Conservation (phyloP, 2,797 vertebrate genomes). For the Syngnathus rostellatus region DNA sequence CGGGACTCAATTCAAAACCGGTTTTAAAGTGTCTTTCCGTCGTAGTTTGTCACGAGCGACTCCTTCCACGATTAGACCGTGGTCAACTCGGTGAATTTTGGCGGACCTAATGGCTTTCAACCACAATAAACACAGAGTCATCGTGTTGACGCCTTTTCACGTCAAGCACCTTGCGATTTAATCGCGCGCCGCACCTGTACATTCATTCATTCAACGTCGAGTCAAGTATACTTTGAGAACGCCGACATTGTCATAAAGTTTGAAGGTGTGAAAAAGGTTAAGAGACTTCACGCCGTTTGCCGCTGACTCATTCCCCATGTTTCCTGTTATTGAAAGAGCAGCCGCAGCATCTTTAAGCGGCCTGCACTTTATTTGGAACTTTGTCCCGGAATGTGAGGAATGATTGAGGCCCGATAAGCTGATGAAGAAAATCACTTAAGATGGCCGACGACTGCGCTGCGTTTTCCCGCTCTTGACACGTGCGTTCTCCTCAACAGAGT, state of each 20-base stretch:
- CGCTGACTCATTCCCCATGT: neutral
- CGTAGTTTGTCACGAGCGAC: neutral
- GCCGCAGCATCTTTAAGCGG: neutral
- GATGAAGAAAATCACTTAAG: slow-evolving; percentile 3
- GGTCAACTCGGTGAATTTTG: neutral
- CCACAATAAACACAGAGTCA: neutral
- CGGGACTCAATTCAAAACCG: neutral
- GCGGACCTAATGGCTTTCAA: neutral
- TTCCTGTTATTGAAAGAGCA: neutral
- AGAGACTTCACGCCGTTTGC: neutral
- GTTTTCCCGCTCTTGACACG: neutral
- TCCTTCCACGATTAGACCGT: neutral
- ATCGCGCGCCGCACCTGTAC: no score
- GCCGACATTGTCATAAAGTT: neutral
- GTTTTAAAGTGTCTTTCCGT: neutral
- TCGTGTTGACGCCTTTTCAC: no score
- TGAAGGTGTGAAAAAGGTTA: neutral
- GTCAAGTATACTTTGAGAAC: neutral
- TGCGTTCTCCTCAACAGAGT: slow-evolving; percentile 66
- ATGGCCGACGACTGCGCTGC: no score
- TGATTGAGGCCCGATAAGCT: slow-evolving; percentile 8
- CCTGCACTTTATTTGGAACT: neutral
- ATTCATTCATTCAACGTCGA: neutral
- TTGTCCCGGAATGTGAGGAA: slow-evolving; percentile 14
- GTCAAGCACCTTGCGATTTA: no score